Evolutionary conservation across 1,140 invertebrate species (phyloP), one percentile per base, ranked within the genome.

Genomic region (Brevipalpus yothersi): DNA sequence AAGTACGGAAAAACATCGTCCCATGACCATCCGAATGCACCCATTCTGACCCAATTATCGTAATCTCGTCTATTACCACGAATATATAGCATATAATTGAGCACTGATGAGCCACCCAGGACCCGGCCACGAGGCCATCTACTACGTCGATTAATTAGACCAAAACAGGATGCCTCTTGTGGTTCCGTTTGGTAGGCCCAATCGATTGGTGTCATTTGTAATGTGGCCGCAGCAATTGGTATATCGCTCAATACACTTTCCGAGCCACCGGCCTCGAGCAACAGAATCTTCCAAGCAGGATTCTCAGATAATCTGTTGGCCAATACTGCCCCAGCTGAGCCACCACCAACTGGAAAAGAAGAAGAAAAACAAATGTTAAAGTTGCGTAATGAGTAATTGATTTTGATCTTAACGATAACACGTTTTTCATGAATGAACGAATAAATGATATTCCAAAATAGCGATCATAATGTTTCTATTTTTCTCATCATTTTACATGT

Each of bases 61-160:
- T 96, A 98, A 69, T 98, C 94, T 60, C 78, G 79, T 61, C 80
- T 80, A 68, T 96, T 93, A 0, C 93, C 94, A 21, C 94, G 75
- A 0, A 97, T 75, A 67, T 97, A 98, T 0, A 96, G 75, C 92
- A 97, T 97, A 4, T 94, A 95, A 70, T 98, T 98, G 0, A 97
- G 75, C 0, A 94, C 86, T 3, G 79, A 82, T 1, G 79, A 83
- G 0, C 86, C 86, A 1, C 85, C 86, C 0, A 89, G 71, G 0
- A 83, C 81, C 69, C 82, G 82, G 9, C 86, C 86, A 39, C 85
- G 71, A 42, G 63, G 63, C 63, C 63, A 64, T 17, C 58, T 45
- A 49, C 60, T 62, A 56, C 58, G 43, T 31, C 58, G 41, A 21
- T 56, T 42, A 13, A 61, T 23, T 41, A 58, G 21, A 11, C 78